phyloP scores from a whole-genome alignment of 2,888 invertebrate species.

The Dryadula phaetusa region DNA sequence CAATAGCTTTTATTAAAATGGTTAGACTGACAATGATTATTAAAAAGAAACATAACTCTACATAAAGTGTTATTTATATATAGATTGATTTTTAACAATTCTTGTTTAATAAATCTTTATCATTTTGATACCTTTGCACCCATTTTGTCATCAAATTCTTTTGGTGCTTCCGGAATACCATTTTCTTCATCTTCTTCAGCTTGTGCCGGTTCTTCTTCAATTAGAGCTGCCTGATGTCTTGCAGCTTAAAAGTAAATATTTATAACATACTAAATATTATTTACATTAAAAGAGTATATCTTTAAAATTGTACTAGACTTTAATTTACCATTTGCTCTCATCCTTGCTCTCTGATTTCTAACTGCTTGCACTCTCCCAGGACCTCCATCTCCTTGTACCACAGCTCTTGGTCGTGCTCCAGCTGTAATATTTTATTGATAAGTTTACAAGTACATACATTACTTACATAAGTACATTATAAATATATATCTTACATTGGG shows the following conservation, averaged over 20 bases:
- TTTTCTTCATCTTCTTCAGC: slow-evolving; percentile 81
- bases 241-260: slow-evolving; percentile 58
- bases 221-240: slow-evolving; percentile 71
- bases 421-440: slow-evolving; percentile 51
- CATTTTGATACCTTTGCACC: slow-evolving; percentile 90
- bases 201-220: slow-evolving; percentile 81
- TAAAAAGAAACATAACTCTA: too few relatives aligned
- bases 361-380: slow-evolving; percentile 89
- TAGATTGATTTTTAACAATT: too few relatives aligned
- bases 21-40: too few relatives aligned
- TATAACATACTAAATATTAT: neutral
- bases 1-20: too few relatives aligned
- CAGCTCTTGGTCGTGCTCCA: slow-evolving; percentile 68
- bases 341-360: slow-evolving; percentile 88
- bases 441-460: neutral
- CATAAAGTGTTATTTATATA: too few relatives aligned
- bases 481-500: slow-evolving; percentile 58
- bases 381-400: slow-evolving; percentile 79
- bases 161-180: slow-evolving; percentile 57
- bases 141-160: slow-evolving; percentile 89
- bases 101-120: neutral
- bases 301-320: neutral
- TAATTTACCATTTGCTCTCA: slow-evolving; percentile 83
- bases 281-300: neutral
- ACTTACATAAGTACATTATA: neutral